Evolutionary conservation across 2,888 invertebrate species (phyloP), one percentile per base, ranked within the genome.

Genomic region (Himalopsyche anomala): DNA sequence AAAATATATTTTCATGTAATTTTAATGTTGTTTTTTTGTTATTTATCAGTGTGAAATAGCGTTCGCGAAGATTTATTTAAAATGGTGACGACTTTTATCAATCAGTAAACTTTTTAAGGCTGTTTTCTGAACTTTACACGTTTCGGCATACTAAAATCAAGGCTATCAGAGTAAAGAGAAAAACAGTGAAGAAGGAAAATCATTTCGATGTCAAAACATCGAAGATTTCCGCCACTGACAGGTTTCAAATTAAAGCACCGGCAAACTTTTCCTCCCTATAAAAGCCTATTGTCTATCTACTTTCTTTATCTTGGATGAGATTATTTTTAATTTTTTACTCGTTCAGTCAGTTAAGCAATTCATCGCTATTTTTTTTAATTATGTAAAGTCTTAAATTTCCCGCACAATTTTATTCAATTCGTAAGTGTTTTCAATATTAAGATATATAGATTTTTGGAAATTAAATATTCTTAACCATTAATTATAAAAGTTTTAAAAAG

Each of bases 261-360:
- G 36, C 38, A 36, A 74, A 74, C 12, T 74, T 74, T 74, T 74
- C 36, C 36, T 38, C 5, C 38, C 36, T 12, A 38, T 74, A 28
- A 74, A 12, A 74, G 74, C 38, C 38, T 74, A 36, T 74, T 74
- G 74, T 74, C 74, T 74, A 74, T 36, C 38, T n/a, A 84, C 45
- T 55, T 84, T 17, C 42, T 84, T 36, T 51, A 28, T 36, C 55
- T 83, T 40, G 40, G 51, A 82, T n/a, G 12, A 74, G 56, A 40
- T 84, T 42, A 62, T n/a, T 85, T 74, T 87, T 28, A 74, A 42
- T 85, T 62, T 69, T 28, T 85, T 81, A 81, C 87, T 38, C 28
- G 36, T 74, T 36, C 15, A 74, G 74, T 36, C 74, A 15, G 38
- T 15, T 36, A 11, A 36, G 36, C 36, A 74, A 36, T 74, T 74